Conservation (phyloP, 2,797 vertebrate species). For the Sebastes nivosus region DNA sequence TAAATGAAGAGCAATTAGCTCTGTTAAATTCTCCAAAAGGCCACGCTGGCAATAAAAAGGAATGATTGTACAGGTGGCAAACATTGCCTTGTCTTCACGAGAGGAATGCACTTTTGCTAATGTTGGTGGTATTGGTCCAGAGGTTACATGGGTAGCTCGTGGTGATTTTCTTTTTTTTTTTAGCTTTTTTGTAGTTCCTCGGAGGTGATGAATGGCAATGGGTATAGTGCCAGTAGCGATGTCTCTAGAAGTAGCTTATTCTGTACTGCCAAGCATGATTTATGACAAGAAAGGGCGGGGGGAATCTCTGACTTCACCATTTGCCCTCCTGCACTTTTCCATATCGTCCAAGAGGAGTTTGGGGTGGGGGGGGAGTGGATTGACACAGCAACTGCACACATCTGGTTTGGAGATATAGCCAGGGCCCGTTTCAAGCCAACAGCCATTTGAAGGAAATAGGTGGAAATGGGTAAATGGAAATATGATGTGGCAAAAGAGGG, state of each 20-base stretch:
- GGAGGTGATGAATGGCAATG: slow-evolving; percentile 83
- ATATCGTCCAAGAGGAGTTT: slow-evolving; percentile 74
- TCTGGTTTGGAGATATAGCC: slow-evolving; percentile 70
- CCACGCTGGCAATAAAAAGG: slow-evolving; percentile 59
- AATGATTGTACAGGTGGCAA: slow-evolving; percentile 60
- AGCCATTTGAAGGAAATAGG: slow-evolving; percentile 48
- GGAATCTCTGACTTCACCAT: slow-evolving; percentile 79
- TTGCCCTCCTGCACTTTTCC: slow-evolving; percentile 81
- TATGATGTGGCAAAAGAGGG: slow-evolving; percentile 44
- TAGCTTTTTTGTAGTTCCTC: slow-evolving; percentile 73
- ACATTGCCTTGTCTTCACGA: slow-evolving; percentile 47
- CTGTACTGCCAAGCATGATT: slow-evolving; percentile 85
- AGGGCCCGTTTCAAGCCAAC: slow-evolving; percentile 40
- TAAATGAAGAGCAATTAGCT: slow-evolving; percentile 67
- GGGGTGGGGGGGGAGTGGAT: slow-evolving; percentile 41
- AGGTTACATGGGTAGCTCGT: slow-evolving; percentile 58
- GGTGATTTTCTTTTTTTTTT: slow-evolving; percentile 42
- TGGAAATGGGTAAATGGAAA: slow-evolving; percentile 61
- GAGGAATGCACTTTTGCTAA: slow-evolving; percentile 65
- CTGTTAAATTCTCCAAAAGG: slow-evolving; percentile 57
- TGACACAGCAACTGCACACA: slow-evolving; percentile 78
- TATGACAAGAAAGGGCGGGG: slow-evolving; percentile 77
- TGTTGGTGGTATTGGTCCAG: slow-evolving; percentile 56
- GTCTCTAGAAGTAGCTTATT: slow-evolving; percentile 84
- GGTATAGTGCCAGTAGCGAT: slow-evolving; percentile 81